Percentiles rank a stretch among this genome's conserved stretches.
Evolutionary conservation across 2,888 invertebrate species (phyloP).

Genomic region (Macrosiphum euphorbiae): DNA sequence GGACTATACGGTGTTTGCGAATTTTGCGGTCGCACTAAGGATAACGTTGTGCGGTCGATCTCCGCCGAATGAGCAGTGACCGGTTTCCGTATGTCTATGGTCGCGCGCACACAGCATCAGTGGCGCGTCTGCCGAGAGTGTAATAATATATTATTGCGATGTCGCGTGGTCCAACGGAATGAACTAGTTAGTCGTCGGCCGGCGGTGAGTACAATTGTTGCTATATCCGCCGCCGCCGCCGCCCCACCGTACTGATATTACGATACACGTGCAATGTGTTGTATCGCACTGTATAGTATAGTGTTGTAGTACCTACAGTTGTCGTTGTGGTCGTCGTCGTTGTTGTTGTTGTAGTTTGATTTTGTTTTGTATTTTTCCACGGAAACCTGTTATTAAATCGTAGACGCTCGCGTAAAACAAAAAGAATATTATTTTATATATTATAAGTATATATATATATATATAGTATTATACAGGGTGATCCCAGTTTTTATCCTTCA

Average conservation of each 20-base stretch:
- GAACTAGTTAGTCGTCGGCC: constrained; percentile 39
- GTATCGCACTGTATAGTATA: neutral
- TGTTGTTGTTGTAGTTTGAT: neutral
- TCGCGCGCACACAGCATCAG: neutral
- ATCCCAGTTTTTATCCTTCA: neutral
- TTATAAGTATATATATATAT: neutral
- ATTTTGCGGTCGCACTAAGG: neutral
- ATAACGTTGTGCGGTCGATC: neutral
- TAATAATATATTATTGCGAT: neutral
- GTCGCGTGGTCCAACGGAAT: constrained; percentile 37
- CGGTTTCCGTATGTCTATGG: neutral
- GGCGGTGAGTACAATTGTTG: neutral
- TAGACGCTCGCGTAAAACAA: neutral
- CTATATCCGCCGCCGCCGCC: neutral
- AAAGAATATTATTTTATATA: neutral
- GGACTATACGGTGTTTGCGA: neutral
- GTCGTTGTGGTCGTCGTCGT: neutral
- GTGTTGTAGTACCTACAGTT: neutral
- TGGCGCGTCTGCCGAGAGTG: neutral
- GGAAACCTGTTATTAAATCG: neutral
- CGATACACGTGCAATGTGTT: neutral
- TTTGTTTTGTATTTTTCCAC: neutral
- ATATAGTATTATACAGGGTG: neutral
- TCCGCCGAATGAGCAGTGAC: neutral
- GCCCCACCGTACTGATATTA: constrained; percentile 10